Evolutionary conservation across 1,140 invertebrate genomes (phyloP), one percentile per base, ranked within the genome.

Genomic region (Gyrodactylus bullatarudis): DNA sequence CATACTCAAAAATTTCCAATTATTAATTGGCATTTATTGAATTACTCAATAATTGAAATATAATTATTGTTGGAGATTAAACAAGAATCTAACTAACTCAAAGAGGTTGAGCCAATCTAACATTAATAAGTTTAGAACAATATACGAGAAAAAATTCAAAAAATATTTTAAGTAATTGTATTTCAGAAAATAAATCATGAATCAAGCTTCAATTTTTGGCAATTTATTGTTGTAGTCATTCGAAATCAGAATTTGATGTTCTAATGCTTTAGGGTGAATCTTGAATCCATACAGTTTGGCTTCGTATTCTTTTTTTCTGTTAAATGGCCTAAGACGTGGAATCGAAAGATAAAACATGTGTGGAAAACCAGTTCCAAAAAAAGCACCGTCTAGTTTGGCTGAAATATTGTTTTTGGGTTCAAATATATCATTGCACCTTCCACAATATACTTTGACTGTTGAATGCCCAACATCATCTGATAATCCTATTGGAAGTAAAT

Each of bases 261-360:
- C 68, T 2, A 68, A 72, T 16, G 71, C 71, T n/a, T 21, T 26
- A 75, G 89, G 89, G 83, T 94, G 90, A 83, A 95, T 94, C 85
- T 96, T 95, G 84, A 96, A 96, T 75, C 92, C 92, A 82, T 94
- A 96, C 80, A 96, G 85, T 82, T 71, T 71, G 26, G 25, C 23
- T 54, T 25, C 2, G 20, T 54, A 19, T 76, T 74, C 79, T 78
- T 79, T 86, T 76, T 85, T 84, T 76, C 91, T 86, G 79, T 89
- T 86, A 82, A 92, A 93, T 74, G 92, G 91, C 80, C 92, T 85
- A 82, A 91, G 91, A 82, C 95, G 91, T 1, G 92, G 92, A 84
- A 95, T 91, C 77, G 95, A 91, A 89, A 95, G 94, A 78, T 95
- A 95, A 69, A 96, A 84, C 92, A 96, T 96, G 79, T 95, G 91